These are phyloP conservation scores for Rapana venosa DNA, from an alignment of 2,888 invertebrate genomes.

Conservation along the genomic window DNA sequence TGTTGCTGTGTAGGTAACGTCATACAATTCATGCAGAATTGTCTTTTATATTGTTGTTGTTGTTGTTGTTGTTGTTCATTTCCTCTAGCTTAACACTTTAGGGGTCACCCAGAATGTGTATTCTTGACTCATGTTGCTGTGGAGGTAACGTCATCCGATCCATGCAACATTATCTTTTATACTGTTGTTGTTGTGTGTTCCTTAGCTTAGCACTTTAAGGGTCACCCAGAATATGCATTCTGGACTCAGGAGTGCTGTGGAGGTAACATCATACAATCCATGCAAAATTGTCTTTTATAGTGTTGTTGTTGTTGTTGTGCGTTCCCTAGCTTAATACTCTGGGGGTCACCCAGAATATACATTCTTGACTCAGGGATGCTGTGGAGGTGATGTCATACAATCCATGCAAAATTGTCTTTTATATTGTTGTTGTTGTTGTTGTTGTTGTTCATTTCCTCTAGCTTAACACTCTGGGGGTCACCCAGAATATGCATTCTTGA, in stretches of 20 bases:
- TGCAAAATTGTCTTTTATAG: not conserved
- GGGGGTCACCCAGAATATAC: too few relatives aligned
- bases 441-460: too few relatives aligned
- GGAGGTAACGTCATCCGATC: not conserved
- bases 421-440: not conserved
- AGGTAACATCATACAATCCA: not conserved
- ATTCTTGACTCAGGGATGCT: too few relatives aligned
- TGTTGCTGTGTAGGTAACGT: conserved; percentile 18
- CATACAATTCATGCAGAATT: not conserved
- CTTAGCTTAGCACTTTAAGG: too few relatives aligned
- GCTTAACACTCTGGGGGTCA: too few relatives aligned
- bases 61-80: too few relatives aligned
- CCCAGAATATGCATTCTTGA: too few relatives aligned
- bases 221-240: too few relatives aligned
- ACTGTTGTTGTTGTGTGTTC: not conserved
- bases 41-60: not conserved
- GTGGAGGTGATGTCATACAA: not conserved
- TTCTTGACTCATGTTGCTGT: too few relatives aligned
- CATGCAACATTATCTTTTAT: not conserved
- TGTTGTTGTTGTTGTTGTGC: not conserved
- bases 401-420: not conserved
- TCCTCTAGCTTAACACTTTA: too few relatives aligned
- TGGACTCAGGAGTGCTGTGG: conserved; percentile 3
- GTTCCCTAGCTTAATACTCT: too few relatives aligned
- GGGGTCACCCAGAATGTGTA: too few relatives aligned